Base-by-base conservation (phyloP, 2,888 invertebrate species). In the Zaprionus obscuricornis region DNA sequence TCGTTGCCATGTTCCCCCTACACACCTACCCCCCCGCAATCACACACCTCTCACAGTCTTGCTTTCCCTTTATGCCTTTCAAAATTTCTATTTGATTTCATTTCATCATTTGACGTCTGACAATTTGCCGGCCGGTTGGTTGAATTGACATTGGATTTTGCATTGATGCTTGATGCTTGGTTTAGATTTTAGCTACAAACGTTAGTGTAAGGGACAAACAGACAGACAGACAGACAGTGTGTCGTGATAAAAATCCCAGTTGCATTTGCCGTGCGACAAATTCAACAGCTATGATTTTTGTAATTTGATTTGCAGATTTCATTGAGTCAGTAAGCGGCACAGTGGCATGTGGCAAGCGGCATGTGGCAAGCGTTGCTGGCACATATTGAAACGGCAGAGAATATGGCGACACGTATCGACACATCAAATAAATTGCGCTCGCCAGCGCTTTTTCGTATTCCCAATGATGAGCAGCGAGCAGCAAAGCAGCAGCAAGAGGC, bases 281-380 rank as follows among this genome's bases (percentile, higher is more conserved):
- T 84, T 81, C 59, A 77, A 65, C 82, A n/a, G 85, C 72, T 74
- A 82, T 82, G 78, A 79, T 79, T 85, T 79, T 82, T 82, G 82
- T 85, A 82, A 86, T 86, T 86, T 84, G 85, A 82, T 82, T 82
- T 82, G 85, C 79, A 85, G 86, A 86, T 86, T 82, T 86, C 60
- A 42, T 26, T 24, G 7, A 37, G 16, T 16, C 11, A 22, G 18
- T 29, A 24, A 33, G 7, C 14, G 20, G 11, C 8, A 39, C 7
- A 1, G 14, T 26, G 17, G 16, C 10, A 14, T 27, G 27, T 3
- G 2, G 1, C n/a, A 14, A 8, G 0, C 10, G 18, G 3, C 17
- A 14, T 16, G 27, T 3, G 8, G 1, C n/a, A 26, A 16, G 14
- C 6, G 29, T 18, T 36, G 7, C 1, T n/a, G 42, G 36, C 16